These are phyloP conservation scores for Camptogramma bilineatum DNA, from an alignment of 2,888 invertebrate species.

Conservation along the genomic window DNA sequence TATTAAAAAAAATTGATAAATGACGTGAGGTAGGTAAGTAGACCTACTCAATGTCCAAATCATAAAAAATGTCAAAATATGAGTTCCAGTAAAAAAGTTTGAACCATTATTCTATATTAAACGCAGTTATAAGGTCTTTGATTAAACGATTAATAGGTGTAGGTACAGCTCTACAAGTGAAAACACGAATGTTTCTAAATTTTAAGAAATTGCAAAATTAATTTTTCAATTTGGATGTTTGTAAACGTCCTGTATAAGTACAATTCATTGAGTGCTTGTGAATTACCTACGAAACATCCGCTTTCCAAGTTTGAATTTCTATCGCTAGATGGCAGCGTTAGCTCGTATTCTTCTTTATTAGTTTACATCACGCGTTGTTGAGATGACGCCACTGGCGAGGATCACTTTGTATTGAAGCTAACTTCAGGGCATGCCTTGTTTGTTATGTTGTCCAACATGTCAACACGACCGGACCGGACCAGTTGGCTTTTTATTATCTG, in stretches of 20 bases:
- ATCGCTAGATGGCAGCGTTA: not conserved
- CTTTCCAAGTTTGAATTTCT: not conserved
- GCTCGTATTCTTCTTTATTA: not conserved
- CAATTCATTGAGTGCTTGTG: too few relatives aligned
- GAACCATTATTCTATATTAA: too few relatives aligned
- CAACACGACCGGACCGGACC: conserved; percentile 47
- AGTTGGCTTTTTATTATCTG: too few relatives aligned
- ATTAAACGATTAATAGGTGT: too few relatives aligned
- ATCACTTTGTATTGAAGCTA: conserved; percentile 29
- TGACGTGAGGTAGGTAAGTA: not conserved
- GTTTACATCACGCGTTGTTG: not conserved
- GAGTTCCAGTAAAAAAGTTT: not conserved
- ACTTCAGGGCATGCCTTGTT: conserved; percentile 52
- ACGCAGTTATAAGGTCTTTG: too few relatives aligned
- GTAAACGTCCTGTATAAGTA: too few relatives aligned
- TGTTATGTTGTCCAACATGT: conserved; percentile 62
- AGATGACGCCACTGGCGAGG: conserved; percentile 3
- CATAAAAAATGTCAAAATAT: not conserved
- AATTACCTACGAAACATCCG: too few relatives aligned
- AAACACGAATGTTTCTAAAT: too few relatives aligned
- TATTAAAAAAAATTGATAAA: not conserved
- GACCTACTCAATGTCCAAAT: too few relatives aligned
- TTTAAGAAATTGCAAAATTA: too few relatives aligned
- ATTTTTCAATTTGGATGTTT: too few relatives aligned
- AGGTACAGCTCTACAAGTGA: too few relatives aligned